Evolutionary conservation across 2,797 vertebrate species (phyloP), one percentile per base, ranked within the genome.

Genomic region (Podargus strigoides): DNA sequence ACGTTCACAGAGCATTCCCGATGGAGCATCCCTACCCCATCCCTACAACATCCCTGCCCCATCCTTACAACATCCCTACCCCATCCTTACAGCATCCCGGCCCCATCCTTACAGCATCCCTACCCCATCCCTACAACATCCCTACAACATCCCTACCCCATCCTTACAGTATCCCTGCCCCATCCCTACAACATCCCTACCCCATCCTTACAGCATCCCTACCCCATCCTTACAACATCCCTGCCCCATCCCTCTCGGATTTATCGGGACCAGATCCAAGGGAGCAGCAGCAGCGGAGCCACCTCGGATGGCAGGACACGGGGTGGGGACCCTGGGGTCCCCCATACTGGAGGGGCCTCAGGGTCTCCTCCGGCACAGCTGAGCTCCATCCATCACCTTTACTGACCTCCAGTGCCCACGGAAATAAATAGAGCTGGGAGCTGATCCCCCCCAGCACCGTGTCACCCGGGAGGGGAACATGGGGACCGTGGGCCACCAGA

Each of bases 401-500:
- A 18, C 3, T 2, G 14, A 3, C 14, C 11, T 21, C 49, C 52
- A 49, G 59, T 1, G 2, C 28, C 0, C 22, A 8, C 1, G 44
- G 10, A 22, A 66, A 59, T 2, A 24, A 66, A 49, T 0, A 9
- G 3, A 49, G n/a, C 67, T 16, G 58, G 49, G 46, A 37, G 6
- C 4, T 22, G 64, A 28, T n/a, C 55, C 14, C 17, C 30, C 37
- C 9, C 8, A 6, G 53, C 37, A 22, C 4, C n/a, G n/a, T 3
- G 5, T 0, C 7, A 14, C n/a, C 34, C 6, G 11, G 30, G 22
- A 39, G 42, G 64, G 52, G 21, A 53, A 20, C 9, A 17, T 0
- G 47, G 50, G 63, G 22, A 27, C 34, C 0, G 1, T 1, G n/a
- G 3, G 21, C 28, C 30, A 27, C 24, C 6, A 1, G 20, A 69